phyloP scores from a whole-genome alignment of 2,797 vertebrate genomes.

The Onychomys leucogaster region DNA sequence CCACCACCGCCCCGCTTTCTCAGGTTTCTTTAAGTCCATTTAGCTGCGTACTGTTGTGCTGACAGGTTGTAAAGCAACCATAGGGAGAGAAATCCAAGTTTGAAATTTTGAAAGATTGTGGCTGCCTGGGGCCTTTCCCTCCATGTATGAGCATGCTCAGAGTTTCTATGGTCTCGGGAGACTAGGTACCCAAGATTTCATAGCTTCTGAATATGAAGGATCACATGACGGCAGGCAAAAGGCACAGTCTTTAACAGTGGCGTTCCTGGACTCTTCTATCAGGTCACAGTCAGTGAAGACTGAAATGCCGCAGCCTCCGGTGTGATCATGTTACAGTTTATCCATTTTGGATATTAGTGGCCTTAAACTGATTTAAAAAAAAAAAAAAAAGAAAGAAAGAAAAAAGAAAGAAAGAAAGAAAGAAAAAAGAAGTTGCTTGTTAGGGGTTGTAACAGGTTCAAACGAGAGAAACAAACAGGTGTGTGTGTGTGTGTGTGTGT shows the following conservation, averaged over 20 bases:
- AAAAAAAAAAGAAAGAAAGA: too few relatives aligned
- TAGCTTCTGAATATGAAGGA: not conserved
- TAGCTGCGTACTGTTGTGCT: constrained; percentile 86
- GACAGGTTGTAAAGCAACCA: not conserved
- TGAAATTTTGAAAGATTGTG: not conserved
- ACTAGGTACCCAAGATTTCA: not conserved
- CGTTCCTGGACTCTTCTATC: not conserved
- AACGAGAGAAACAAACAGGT: not conserved
- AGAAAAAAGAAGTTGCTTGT: constrained; percentile 42
- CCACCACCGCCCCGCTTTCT: too few relatives aligned
- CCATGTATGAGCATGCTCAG: not conserved
- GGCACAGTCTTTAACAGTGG: not conserved
- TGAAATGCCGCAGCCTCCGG: not conserved
- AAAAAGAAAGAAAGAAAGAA: not conserved
- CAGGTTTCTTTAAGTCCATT: constrained; percentile 86
- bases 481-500: too few relatives aligned
- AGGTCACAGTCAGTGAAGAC: not conserved
- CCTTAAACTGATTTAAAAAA: not conserved
- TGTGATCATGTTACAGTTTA: not conserved
- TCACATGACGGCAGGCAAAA: not conserved
- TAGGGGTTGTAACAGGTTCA: not conserved
- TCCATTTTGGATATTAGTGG: constrained; percentile 17
- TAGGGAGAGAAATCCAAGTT: not conserved
- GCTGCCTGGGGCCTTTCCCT: not conserved
- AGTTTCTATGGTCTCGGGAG: not conserved